Base-by-base conservation (phyloP, 2,888 invertebrate species). In the Chromoteleia sp. region DNA sequence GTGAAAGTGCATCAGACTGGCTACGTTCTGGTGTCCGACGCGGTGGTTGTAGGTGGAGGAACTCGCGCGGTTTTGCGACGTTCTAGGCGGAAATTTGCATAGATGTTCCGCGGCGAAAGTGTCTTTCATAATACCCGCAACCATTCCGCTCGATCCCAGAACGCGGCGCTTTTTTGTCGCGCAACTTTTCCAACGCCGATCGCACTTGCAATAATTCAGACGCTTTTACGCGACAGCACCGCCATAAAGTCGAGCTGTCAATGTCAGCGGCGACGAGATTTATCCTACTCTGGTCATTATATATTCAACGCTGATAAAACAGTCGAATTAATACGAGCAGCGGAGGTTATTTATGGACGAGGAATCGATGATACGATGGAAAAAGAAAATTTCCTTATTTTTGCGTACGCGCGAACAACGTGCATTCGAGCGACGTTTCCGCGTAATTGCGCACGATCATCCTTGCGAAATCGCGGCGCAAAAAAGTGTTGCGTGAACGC, bases 61-160 rank as follows among this genome's bases (percentile, higher is more conserved):
- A 59, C 67, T 70, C 78, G 54, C 71, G 70, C 74, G 82, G 85
- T 87, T 87, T 85, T 84, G 83, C 82, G 73, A 77, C 81, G 84
- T 83, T 86, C 84, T 78, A 82, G 82, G 82, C 86, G 85, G 85
- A 87, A 87, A 87, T 87, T 84, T 84, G 81, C 86, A 85, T 84
- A 74, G 83, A 82, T 80, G 80, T 54, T 56, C 82, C 83, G 75
- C 81, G 84, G 86, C 85, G 84, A 87, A 86, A 86, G 87, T 87
- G 83, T 85, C 83, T 82, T 85, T 77, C 77, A 77, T 77, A 73
- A 82, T 73, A 36, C 36, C 41, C 15, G 52, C 41, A 61, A 39
- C 54, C 56, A 70, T 77, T 76, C 59, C 68, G 63, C 67, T 70
- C 52, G 58, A 43, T 70, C 75, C 14, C 58, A 43, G 54, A 41